Percentiles rank a stretch among this genome's conserved stretches.
phyloP scores from a whole-genome alignment of 2,797 vertebrate species.

The Lutjanus campechanus region DNA sequence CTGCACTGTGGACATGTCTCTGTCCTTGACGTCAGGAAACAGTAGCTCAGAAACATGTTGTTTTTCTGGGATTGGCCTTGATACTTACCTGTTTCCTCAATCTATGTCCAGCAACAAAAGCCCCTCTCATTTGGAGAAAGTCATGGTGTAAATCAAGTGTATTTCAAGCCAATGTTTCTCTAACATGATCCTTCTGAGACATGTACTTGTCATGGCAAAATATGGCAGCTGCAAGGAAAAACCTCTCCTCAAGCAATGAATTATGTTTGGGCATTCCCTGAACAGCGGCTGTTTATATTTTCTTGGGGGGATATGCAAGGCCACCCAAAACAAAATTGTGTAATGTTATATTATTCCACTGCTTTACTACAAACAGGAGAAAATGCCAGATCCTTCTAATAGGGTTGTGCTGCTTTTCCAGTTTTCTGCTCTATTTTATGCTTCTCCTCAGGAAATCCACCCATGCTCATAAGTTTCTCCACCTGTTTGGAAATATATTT shows the following conservation, averaged over 20 bases:
- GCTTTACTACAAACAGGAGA: slow-evolving; percentile 81
- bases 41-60: slow-evolving; percentile 60
- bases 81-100: slow-evolving; percentile 81
- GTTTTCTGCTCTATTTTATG: slow-evolving; percentile 80
- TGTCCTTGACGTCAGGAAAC: slow-evolving; percentile 68
- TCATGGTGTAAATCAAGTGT: slow-evolving; percentile 76
- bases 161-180: slow-evolving; percentile 62
- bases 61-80: slow-evolving; percentile 70
- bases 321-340: slow-evolving; percentile 86
- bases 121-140: slow-evolving; percentile 66
- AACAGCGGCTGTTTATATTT: slow-evolving; percentile 79
- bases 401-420: slow-evolving; percentile 74
- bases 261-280: slow-evolving; percentile 79
- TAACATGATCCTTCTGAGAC: slow-evolving; percentile 77
- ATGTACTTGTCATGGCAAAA: slow-evolving; percentile 77
- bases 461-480: slow-evolving; percentile 85
- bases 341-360: slow-evolving; percentile 84
- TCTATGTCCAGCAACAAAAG: slow-evolving; percentile 70
- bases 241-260: slow-evolving; percentile 75
- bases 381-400: slow-evolving; percentile 70
- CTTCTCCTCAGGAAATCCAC: slow-evolving; percentile 83
- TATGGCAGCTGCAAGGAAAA: slow-evolving; percentile 73
- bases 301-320: slow-evolving; percentile 76
- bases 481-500: slow-evolving; percentile 86
- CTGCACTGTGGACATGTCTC: slow-evolving; percentile 47